These are phyloP conservation scores for Dendropsophus ebraccatus DNA, from an alignment of 2,113 vertebrate species.

Conservation along the genomic window DNA sequence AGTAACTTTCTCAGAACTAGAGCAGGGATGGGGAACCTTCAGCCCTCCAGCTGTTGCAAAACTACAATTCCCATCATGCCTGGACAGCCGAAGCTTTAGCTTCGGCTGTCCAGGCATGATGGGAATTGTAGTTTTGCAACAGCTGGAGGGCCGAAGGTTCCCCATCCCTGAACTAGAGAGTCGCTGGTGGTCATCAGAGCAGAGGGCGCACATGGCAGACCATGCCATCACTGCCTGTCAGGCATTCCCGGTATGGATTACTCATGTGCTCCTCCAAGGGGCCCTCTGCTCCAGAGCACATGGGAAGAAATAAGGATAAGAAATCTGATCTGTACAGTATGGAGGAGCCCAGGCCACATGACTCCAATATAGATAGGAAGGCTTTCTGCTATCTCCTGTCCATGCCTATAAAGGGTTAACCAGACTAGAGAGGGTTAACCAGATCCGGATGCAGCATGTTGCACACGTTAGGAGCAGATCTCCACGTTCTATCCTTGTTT, in stretches of 20 bases:
- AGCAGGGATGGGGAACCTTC: too few species aligned
- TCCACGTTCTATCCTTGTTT: too few species aligned
- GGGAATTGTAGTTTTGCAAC: too few species aligned
- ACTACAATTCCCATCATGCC: too few species aligned
- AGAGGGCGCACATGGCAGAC: not conserved
- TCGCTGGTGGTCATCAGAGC: too few species aligned
- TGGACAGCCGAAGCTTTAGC: too few species aligned
- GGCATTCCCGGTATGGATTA: not conserved
- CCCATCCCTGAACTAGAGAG: too few species aligned
- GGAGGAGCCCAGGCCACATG: not conserved
- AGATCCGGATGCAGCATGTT: conserved; percentile 16
- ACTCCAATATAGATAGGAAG: not conserved
- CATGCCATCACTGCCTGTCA: not conserved
- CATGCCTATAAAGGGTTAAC: not conserved
- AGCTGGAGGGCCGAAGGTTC: too few species aligned
- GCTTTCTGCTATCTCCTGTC: not conserved
- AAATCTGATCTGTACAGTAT: not conserved
- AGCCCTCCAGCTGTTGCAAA: too few species aligned
- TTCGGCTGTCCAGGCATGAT: too few species aligned
- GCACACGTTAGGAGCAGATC: conserved; percentile 15
- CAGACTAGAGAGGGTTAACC: not conserved
- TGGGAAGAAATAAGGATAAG: not conserved
- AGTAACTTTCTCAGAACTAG: too few species aligned
- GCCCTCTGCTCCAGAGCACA: not conserved
- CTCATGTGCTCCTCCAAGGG: not conserved